phyloP scores from a whole-genome alignment of 2,113 vertebrate species.

The Planiliza haematocheilus region DNA sequence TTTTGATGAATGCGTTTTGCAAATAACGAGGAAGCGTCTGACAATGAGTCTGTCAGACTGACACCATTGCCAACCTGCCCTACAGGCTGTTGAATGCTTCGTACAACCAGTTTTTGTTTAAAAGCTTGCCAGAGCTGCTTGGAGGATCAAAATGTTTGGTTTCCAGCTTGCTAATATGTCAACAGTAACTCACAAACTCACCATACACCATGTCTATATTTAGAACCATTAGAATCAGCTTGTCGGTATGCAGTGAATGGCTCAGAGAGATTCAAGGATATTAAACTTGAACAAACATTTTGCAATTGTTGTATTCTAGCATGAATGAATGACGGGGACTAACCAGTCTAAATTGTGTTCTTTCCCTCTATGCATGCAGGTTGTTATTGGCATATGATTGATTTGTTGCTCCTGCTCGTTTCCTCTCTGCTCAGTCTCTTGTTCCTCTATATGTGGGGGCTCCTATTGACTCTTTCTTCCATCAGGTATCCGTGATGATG shows the following conservation, averaged over 20 bases:
- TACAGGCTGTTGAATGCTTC: neutral
- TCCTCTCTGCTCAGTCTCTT: neutral
- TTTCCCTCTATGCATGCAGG: neutral
- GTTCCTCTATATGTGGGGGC: conserved; percentile 12
- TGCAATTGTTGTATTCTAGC: neutral
- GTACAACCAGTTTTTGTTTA: conserved; percentile 1
- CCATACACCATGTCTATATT: conserved; percentile 7
- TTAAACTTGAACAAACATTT: neutral
- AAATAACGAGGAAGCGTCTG: neutral
- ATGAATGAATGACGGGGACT: neutral
- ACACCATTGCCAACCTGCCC: neutral
- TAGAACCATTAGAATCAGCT: conserved; percentile 9
- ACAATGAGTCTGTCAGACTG: neutral
- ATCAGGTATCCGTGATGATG: conserved; percentile 9
- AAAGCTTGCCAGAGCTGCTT: conserved; percentile 9
- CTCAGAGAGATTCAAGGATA: neutral
- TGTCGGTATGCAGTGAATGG: conserved; percentile 2
- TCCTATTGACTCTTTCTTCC: neutral
- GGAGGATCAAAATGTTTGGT: conserved; percentile 12
- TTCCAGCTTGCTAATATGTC: neutral
- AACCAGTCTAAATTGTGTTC: neutral
- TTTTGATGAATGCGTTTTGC: neutral
- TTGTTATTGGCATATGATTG: neutral
- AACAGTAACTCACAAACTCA: neutral
- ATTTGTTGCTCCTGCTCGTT: conserved; percentile 8